Percentiles rank a stretch among this genome's conserved stretches.
Evolutionary conservation across 2,797 vertebrate species (phyloP).

Genomic region (Catharus ustulatus): DNA sequence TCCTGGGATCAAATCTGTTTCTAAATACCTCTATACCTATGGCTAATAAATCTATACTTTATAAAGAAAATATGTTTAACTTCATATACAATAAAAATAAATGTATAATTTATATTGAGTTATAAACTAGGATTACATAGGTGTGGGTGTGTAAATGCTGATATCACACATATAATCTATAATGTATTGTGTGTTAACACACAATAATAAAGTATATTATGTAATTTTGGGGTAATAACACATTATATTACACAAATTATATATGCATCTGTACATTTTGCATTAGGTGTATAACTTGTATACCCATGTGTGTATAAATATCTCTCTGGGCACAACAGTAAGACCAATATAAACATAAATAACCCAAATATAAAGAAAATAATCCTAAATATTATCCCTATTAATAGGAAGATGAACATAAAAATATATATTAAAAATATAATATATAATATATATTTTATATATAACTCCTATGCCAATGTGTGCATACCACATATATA

Average conservation of each 20-base stretch:
- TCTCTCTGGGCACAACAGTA: not conserved
- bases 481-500: too few relatives aligned
- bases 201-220: not conserved
- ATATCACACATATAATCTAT: not conserved
- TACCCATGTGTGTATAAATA: not conserved
- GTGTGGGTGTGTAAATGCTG: not conserved
- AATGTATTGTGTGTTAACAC: not conserved
- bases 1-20: not conserved
- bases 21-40: not conserved
- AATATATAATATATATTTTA: too few relatives aligned
- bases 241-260: not conserved
- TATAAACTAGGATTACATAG: not conserved
- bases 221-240: not conserved
- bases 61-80: not conserved
- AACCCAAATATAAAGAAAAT: not conserved
- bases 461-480: too few relatives aligned
- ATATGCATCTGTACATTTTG: fast-evolving
- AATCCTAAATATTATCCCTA: not conserved
- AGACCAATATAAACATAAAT: not conserved
- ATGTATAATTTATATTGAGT: not conserved
- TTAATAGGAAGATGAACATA: too few relatives aligned
- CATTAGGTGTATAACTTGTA: too few relatives aligned
- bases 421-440: too few relatives aligned
- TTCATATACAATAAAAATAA: not conserved
- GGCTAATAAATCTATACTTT: not conserved